These are phyloP conservation scores for Apis laboriosa DNA, from an alignment of 1,140 invertebrate species.

Conservation along the genomic window DNA sequence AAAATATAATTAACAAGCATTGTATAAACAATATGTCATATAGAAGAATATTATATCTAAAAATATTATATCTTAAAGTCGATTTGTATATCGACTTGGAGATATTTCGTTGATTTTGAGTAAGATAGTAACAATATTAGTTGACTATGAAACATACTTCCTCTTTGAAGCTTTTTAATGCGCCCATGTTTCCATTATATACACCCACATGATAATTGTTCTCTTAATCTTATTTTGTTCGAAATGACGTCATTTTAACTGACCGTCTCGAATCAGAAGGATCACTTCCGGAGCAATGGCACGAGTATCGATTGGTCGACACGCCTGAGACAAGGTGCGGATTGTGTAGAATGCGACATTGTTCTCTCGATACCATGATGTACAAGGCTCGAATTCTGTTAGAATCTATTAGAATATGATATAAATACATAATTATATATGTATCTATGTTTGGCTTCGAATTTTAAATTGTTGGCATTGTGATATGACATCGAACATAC, in stretches of 20 bases:
- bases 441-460: not conserved
- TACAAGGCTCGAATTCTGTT: not conserved
- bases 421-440: not conserved
- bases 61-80: not conserved
- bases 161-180: conserved; percentile 16
- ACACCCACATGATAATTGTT: conserved; percentile 22
- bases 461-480: conserved; percentile 14
- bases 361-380: conserved; percentile 16
- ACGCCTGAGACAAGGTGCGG: conserved; percentile 27
- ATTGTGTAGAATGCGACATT: conserved; percentile 41
- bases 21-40: not conserved
- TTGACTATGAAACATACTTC: conserved; percentile 19
- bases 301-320: conserved; percentile 56
- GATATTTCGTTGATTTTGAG: not conserved
- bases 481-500: not conserved
- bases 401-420: not conserved
- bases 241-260: conserved; percentile 43
- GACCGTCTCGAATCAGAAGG: conserved; percentile 30
- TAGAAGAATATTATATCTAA: not conserved
- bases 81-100: not conserved
- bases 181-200: not conserved
- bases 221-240: conserved; percentile 7
- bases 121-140: conserved; percentile 9
- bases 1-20: no score
- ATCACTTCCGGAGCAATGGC: conserved; percentile 55